A percentile compares a stretch with the other conserved stretches of the same genome.
These are phyloP conservation scores for Sclerodermus sp. DNA, from an alignment of 2,888 invertebrate species.

Conservation along the genomic window DNA sequence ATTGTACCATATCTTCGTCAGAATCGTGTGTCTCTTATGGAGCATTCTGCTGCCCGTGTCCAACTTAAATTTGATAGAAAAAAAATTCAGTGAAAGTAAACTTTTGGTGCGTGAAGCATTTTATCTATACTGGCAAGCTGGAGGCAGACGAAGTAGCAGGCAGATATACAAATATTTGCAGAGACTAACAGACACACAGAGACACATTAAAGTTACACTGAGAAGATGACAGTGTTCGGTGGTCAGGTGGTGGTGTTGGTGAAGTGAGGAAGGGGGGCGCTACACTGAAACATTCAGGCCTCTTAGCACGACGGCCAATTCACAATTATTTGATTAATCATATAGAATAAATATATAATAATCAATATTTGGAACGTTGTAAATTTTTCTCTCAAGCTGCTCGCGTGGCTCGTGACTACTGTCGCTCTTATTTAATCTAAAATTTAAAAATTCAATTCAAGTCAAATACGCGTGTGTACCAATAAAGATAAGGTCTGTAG, in stretches of 20 bases:
- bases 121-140: neutral
- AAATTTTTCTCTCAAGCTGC: no score
- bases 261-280: conserved; percentile 54
- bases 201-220: conserved; percentile 49
- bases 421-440: no score
- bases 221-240: conserved; percentile 54
- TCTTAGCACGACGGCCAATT: conserved; percentile 47
- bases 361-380: conserved; percentile 17
- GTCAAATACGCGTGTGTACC: no score
- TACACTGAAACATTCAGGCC: conserved; percentile 55
- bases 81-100: neutral
- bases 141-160: neutral
- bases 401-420: no score
- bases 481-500: neutral
- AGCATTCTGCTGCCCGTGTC: no score
- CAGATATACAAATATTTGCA: conserved; percentile 12
- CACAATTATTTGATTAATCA: conserved; percentile 39
- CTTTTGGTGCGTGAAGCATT: neutral
- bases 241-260: conserved; percentile 51
- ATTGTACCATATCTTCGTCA: no score
- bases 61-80: neutral
- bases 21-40: no score
- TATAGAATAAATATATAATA: conserved; percentile 19
- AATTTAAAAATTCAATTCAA: no score
- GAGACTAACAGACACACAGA: conserved; percentile 33